Evolutionary conservation across 2,888 invertebrate species (phyloP), one percentile per base, ranked within the genome.

Genomic region (Drosophila differens): DNA sequence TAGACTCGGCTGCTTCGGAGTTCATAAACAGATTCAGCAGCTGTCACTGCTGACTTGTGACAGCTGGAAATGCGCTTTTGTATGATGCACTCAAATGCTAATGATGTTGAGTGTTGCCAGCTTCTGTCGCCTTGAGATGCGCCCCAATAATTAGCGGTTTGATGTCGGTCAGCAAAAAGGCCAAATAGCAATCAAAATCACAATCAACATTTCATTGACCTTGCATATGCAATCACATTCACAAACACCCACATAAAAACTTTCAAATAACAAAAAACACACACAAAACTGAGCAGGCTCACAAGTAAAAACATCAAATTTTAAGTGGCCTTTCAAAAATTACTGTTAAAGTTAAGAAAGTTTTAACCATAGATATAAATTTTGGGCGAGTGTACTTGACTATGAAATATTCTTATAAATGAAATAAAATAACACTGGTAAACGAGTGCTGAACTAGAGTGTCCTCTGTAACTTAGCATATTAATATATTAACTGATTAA

Each of bases 131-230:
- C 71, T 76, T 54, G 32, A 61, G 75, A 47, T 37, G 44, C 14
- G 41, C 25, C 47, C 47, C 53, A 47, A 62, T 79, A 75, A 76
- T 79, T 79, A 79, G 68, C 69, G 72, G 60, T 41, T 69, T 69
- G 65, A 59, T 59, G 47, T 52, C 32, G 7, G 28, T 32, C 54
- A 61, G n/a, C 41, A 41, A 25, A 75, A 41, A 35, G 25, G 12
- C 19, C 37, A 44, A 44, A 67, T 35, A 49, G 52, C 75, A 72
- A 76, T 68, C 52, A 55, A 52, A 74, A 65, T 28, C 22, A 37
- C 55, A 58, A 44, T 72, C 63, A 72, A 53, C 60, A 41, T 79
- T 55, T 47, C 49, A 76, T 71, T 71, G 41, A 19, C 51, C 44
- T 65, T 65, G 58, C 66, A 62, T 54, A 67, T n/a, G 52, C 19